Base-by-base conservation (phyloP, 2,113 vertebrate genomes). In the Halichoeres trimaculatus region DNA sequence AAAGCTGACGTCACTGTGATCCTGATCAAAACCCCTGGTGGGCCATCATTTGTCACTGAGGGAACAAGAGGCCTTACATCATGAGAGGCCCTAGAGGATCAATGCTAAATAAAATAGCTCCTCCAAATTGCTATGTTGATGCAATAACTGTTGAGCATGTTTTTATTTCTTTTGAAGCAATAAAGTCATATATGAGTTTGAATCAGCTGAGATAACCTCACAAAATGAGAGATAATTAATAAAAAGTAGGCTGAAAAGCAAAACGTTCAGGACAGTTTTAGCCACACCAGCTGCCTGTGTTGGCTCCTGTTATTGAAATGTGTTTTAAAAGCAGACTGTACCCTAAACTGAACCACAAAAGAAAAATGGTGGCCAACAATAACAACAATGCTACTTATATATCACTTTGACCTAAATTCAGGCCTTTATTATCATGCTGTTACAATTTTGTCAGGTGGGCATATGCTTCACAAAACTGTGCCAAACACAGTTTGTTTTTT, bases 311-410 rank as follows among this genome's bases (percentile, higher is more conserved):
- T 57, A 50, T 55, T 74, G n/a, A 74, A 78, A 74, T 13, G 16
- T 58, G 20, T 74, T 65, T 70, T 56, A 30, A 14, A 14, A 20
- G 30, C 30, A 17, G 47, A 26, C 68, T 69, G 40, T 19, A 13
- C 35, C 54, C 59, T 61, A 59, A 76, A 70, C 67, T 50, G 35
- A 63, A 61, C 45, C 3, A 6, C 75, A 74, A 23, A 34, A 52
- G 56, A 63, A 54, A 38, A 63, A 55, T 14, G 41, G 57, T 60
- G 71, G 66, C 80, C 56, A 74, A 81, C 56, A 71, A 47, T 56
- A 68, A 20, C 55, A 43, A 20, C 55, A 43, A 36, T 54, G 58
- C 71, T 14, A 72, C 51, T 47, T 76, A 82, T 73, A 70, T 54
- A 50, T 65, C 48, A 56, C 57, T 81, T 62, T 75, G 65, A 65